Base-by-base conservation (phyloP, 2,888 invertebrate species). In the Chloromyia formosa region DNA sequence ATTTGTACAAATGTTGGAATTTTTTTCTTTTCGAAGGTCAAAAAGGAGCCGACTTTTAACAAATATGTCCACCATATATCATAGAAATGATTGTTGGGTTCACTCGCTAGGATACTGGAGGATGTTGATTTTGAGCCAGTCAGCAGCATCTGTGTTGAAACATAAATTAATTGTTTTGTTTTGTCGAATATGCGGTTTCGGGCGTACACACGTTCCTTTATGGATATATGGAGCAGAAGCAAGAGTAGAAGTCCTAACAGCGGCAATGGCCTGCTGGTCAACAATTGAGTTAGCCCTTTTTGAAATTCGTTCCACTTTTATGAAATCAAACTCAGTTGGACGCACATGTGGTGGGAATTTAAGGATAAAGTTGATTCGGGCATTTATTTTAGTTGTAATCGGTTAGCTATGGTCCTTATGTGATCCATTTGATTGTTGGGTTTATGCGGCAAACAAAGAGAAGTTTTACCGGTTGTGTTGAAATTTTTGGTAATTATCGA, bases 11-110 rank as follows among this genome's bases (percentile, higher is more conserved):
- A 56, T 56, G 71, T 23, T 69, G 10, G 27, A 42, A 20, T 71
- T 16, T 71, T 71, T 35, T 35, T 35, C 7, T 35, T 35, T 35
- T 35, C 27, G 27, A 35, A 16, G 35, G 9, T 42, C n/a, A 4
- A 56, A 60, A 71, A 71, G 58, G 58, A 71, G 71, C 71, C 71
- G 71, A 71, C 71, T 56, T 27, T 42, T 71, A 71, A 71, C 71
- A 58, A 71, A 71, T 58, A 71, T 56, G 71, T 71, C 71, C 71
- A 53, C 71, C 27, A 71, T 71, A 56, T 58, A 40, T 71, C 56
- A 71, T 56, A 56, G 56, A 71, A 71, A 71, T 56, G 56, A 71
- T 71, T 35, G 40, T 58, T 40, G 18, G 56, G 58, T 58, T 56
- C 58, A 40, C 27, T 35, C 27, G 7, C 58, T 40, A 71, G 71